Evolutionary conservation across 2,113 vertebrate species (phyloP).

Genomic region (Psilopogon haemacephalus): DNA sequence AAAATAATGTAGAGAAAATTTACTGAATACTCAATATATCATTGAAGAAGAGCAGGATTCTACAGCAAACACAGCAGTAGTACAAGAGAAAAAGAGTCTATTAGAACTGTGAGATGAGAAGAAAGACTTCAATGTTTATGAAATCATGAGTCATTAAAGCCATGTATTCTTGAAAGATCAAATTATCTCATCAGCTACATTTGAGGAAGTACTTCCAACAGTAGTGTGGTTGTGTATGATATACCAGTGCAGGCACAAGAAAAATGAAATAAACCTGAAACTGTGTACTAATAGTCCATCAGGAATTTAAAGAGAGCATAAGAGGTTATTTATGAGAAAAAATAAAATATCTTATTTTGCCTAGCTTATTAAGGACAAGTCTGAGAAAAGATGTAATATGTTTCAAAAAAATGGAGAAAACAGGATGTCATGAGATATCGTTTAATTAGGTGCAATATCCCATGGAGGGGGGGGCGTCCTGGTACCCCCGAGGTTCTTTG

Average conservation of each 20-base stretch:
- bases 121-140: neutral
- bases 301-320: neutral
- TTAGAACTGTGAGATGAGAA: neutral
- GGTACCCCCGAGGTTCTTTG: too few species aligned
- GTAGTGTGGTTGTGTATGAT: neutral
- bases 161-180: neutral
- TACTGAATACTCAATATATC: neutral
- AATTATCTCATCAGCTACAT: neutral
- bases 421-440: too few species aligned
- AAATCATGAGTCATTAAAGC: neutral
- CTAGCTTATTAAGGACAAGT: neutral
- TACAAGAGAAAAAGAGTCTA: neutral
- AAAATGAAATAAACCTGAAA: neutral
- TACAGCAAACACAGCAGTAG: neutral
- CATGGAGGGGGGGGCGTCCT: too few species aligned
- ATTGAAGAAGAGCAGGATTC: neutral
- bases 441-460: too few species aligned
- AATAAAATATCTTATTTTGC: neutral
- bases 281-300: neutral
- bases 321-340: neutral
- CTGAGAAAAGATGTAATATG: neutral
- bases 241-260: too few species aligned
- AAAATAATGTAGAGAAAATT: neutral
- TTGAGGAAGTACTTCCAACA: neutral
- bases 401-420: neutral